Base-by-base conservation (phyloP, 2,797 vertebrate species). In the Prunella strophiata region DNA sequence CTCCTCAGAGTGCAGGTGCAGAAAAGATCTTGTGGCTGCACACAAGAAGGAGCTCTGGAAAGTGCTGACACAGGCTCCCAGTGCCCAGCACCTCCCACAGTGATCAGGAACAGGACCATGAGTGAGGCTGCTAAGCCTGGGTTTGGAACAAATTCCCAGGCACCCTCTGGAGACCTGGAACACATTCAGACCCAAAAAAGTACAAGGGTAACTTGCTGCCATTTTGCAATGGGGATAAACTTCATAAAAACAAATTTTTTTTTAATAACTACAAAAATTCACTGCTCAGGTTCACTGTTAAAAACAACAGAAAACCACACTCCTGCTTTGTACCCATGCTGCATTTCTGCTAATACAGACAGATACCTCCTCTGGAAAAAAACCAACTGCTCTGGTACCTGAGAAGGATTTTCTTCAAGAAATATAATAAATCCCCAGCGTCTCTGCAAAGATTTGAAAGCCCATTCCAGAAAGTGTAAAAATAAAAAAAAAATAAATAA, bases 41-140 rank as follows among this genome's bases (percentile, higher is more conserved):
- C 29, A 79, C n/a, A 47, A 54, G 38, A 3, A 88, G 38, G 17
- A 91, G 16, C 16, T 34, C 19, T 40, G 36, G 27, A 43, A 54
- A 75, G 42, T 62, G 8, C 47, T 75, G 12, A 2, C 17, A 25
- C 13, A 36, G 57, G n/a, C 36, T 66, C n/a, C 40, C 32, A 7
- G 4, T 8, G 30, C 51, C 45, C 36, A 27, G 36, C 1, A 2
- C 27, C 42, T 27, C 17, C 8, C 67, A 65, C 26, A 57, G 11
- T 1, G 18, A 32, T 18, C 76, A 71, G 76, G 65, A 92, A 70
- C 25, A 3, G 5, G 9, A n/a, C 19, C 7, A 6, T 0, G 0
- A 70, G 57, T 3, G 26, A 80, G 29, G 36, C 26, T 2, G 0
- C 58, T 52, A 22, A 1, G 2, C 21, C 38, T 61, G 21, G 26